Percentiles rank a stretch among this genome's conserved stretches.
Evolutionary conservation across 2,797 vertebrate species (phyloP).

Genomic region (Acanthornis magna): DNA sequence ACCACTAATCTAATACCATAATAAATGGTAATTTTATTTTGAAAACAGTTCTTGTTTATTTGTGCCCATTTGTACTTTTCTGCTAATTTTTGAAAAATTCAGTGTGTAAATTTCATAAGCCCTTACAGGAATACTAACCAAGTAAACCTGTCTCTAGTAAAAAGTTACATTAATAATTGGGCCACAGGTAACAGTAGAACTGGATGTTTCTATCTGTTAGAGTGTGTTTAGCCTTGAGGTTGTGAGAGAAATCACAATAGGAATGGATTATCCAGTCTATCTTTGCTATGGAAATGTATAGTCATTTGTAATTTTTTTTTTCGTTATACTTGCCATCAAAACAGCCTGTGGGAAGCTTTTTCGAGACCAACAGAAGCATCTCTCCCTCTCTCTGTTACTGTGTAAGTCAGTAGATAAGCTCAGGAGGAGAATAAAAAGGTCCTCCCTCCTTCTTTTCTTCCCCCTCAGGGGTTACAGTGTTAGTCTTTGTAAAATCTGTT

Average conservation of each 20-base stretch:
- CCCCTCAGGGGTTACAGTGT: slow-evolving; percentile 5
- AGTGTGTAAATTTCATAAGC: not conserved
- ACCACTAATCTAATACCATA: not conserved
- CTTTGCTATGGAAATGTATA: slow-evolving; percentile 58
- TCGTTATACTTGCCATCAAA: slow-evolving; percentile 29
- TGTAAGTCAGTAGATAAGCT: slow-evolving; percentile 50
- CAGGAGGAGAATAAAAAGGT: slow-evolving; percentile 42
- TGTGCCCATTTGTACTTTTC: not conserved
- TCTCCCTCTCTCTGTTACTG: not conserved
- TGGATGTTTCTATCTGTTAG: not conserved
- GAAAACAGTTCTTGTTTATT: not conserved
- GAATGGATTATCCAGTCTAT: slow-evolving; percentile 39
- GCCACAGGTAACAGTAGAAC: not conserved
- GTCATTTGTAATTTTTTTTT: slow-evolving; percentile 18
- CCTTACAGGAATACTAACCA: not conserved
- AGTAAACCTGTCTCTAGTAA: slow-evolving; percentile 16
- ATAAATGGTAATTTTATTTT: not conserved
- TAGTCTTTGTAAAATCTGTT: slow-evolving; percentile 44
- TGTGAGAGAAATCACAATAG: not conserved
- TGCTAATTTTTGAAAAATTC: not conserved
- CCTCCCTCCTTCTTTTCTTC: not conserved
- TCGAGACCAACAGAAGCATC: not conserved
- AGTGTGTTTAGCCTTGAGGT: slow-evolving; percentile 26
- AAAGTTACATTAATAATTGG: not conserved
- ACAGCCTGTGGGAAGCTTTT: slow-evolving; percentile 56